These are phyloP conservation scores for Liasis olivaceus DNA, from an alignment of 2,797 vertebrate genomes.

Conservation along the genomic window DNA sequence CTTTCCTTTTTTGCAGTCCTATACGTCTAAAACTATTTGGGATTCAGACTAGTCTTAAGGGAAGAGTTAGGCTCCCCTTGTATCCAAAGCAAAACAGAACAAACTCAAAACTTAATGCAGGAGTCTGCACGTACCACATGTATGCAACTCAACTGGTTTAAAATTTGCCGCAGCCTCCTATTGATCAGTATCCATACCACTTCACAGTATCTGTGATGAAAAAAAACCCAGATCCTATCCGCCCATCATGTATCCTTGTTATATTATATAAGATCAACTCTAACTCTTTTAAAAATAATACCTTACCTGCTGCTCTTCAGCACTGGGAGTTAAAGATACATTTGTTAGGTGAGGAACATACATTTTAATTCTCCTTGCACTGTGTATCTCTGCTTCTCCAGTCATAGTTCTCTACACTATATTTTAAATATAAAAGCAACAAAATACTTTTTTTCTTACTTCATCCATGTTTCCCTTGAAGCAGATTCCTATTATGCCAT, in stretches of 20 bases:
- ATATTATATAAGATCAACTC: neutral
- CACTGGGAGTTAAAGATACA: neutral
- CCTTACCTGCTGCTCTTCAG: neutral
- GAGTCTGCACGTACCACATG: neutral
- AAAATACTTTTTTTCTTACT: neutral
- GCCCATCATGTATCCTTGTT: neutral
- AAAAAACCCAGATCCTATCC: neutral
- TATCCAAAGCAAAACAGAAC: neutral
- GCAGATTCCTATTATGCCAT: neutral
- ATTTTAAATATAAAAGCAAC: neutral
- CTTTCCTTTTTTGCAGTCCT: neutral
- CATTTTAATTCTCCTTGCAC: neutral
- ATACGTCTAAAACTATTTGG: neutral
- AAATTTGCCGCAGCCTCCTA: neutral
- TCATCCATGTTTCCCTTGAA: neutral
- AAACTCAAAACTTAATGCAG: neutral
- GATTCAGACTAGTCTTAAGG: neutral
- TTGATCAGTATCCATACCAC: neutral
- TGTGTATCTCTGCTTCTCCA: neutral
- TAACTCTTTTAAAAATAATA: neutral
- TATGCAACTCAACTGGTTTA: neutral
- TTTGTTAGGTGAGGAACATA: neutral
- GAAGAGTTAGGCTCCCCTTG: neutral
- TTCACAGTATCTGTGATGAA: neutral
- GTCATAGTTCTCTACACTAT: neutral